Evolutionary conservation across 2,888 invertebrate genomes (phyloP).

Genomic region (Pyrochroa serraticornis): DNA sequence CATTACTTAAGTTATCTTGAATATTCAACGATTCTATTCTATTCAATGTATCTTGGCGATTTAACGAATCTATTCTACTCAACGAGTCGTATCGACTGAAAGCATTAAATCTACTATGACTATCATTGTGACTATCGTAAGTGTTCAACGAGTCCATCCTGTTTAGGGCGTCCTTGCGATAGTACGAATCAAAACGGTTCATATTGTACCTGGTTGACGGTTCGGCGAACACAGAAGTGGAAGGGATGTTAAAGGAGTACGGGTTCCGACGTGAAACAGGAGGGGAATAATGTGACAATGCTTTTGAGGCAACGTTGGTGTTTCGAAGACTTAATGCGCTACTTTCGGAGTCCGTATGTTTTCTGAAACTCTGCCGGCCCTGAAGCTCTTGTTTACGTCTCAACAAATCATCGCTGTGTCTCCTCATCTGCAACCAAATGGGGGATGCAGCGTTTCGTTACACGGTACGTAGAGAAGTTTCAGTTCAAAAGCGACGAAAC

Average conservation of each 20-base stretch:
- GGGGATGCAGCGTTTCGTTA: constrained; percentile 18
- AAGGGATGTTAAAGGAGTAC: constrained; percentile 59
- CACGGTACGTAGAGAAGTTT: not conserved
- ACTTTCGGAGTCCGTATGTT: constrained; percentile 49
- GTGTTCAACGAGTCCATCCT: constrained; percentile 45
- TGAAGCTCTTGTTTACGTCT: constrained; percentile 60
- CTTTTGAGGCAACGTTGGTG: constrained; percentile 52
- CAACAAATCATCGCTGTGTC: constrained; percentile 60
- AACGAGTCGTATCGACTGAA: constrained; percentile 55
- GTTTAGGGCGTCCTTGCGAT: constrained; percentile 42
- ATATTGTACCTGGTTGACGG: constrained; percentile 43
- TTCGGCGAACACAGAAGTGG: constrained; percentile 52
- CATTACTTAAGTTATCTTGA: constrained; percentile 55
- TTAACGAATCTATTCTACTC: constrained; percentile 61
- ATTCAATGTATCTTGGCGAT: constrained; percentile 59
- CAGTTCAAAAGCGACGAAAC: not conserved
- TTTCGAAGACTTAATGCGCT: constrained; percentile 44
- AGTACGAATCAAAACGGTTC: constrained; percentile 31
- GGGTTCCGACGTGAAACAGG: constrained; percentile 52
- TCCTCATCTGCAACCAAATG: constrained; percentile 61
- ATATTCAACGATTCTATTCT: constrained; percentile 64
- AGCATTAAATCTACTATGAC: constrained; percentile 29
- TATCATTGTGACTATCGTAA: constrained; percentile 36
- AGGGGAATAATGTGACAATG: constrained; percentile 58
- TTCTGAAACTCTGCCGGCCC: constrained; percentile 58